Conservation (phyloP, 2,888 invertebrate species). For the Stenotaenia linearis region DNA sequence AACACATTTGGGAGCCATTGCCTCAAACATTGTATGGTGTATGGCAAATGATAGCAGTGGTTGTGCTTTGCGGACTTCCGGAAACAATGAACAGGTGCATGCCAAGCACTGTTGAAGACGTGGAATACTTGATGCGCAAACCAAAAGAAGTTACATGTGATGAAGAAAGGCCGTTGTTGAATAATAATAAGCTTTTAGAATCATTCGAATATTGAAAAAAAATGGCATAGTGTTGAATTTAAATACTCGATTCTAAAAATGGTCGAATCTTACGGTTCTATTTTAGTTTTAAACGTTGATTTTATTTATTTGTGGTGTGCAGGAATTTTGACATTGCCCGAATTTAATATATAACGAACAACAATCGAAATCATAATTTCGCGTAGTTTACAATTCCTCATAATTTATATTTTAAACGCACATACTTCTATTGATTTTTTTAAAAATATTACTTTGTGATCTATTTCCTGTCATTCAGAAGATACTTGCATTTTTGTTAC, state of each 20-base stretch:
- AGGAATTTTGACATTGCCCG: no score
- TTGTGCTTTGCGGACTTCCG: not conserved
- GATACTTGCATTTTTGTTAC: no score
- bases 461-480: no score
- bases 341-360: no score
- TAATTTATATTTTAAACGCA: no score
- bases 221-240: not conserved
- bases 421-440: no score
- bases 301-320: no score
- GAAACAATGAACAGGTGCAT: not conserved
- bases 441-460: no score
- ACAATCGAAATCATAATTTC: no score
- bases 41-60: not conserved
- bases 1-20: not conserved
- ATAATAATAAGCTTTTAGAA: not conserved
- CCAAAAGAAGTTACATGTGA: not conserved
- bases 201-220: not conserved
- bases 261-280: not conserved
- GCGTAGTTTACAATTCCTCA: no score
- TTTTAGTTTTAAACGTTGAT: no score
- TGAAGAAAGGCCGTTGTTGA: not conserved
- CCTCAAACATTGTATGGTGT: not conserved
- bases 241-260: not conserved
- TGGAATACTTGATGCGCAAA: not conserved
- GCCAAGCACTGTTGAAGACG: slow-evolving; percentile 1